Conservation (phyloP, 2,113 vertebrate genomes). For the Numida meleagris region DNA sequence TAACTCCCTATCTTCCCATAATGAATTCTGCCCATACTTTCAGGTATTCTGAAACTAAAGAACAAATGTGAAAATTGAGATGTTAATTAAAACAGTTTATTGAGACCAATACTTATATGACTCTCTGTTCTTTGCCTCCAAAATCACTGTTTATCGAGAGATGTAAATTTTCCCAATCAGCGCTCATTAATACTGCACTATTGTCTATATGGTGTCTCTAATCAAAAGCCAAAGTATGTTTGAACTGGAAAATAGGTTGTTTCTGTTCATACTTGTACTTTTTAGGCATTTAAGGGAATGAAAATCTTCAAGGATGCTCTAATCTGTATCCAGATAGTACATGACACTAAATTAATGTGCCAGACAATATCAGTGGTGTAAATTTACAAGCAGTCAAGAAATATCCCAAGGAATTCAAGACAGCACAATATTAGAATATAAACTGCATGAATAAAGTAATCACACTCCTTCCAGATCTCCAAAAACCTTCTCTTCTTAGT, state of each 20-base stretch:
- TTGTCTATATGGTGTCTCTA: neutral
- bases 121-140: neutral
- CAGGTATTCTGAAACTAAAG: neutral
- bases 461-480: neutral
- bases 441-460: slow-evolving; percentile 23
- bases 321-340: slow-evolving; percentile 16
- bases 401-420: neutral
- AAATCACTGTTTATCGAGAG: neutral
- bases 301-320: slow-evolving; percentile 19
- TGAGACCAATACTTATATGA: neutral
- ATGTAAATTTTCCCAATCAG: neutral
- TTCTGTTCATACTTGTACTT: neutral
- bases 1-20: neutral
- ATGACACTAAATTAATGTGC: slow-evolving; percentile 4
- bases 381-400: slow-evolving; percentile 19
- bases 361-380: neutral
- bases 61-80: neutral
- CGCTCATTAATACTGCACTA: neutral
- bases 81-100: neutral
- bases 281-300: neutral
- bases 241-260: neutral
- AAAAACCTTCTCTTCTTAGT: neutral
- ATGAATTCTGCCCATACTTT: neutral
- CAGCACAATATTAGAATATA: slow-evolving; percentile 22
- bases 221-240: neutral